Percentiles rank a stretch among this genome's conserved stretches.
Conservation (phyloP, 2,113 vertebrate genomes). For the Delphinapterus leucas region DNA sequence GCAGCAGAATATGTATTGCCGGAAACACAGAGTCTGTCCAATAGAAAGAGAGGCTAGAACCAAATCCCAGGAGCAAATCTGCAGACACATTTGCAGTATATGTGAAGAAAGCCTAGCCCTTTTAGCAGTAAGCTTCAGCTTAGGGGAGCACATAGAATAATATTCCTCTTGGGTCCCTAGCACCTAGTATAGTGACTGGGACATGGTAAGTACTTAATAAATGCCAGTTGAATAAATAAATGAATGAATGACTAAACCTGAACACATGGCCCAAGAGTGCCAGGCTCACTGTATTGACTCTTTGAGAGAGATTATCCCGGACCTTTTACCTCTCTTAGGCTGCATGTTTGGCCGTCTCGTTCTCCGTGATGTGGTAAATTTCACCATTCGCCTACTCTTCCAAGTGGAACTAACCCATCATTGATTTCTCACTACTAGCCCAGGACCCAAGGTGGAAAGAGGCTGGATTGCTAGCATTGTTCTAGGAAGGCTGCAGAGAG, state of each 20-base stretch:
- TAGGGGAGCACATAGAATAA: neutral
- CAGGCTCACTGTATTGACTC: neutral
- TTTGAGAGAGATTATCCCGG: neutral
- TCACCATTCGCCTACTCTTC: neutral
- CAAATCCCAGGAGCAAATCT: neutral
- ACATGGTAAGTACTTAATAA: neutral
- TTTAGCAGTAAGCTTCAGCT: neutral
- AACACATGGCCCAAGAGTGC: neutral
- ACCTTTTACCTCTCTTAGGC: neutral
- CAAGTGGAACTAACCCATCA: neutral
- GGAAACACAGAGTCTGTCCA: neutral
- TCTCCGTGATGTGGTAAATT: neutral
- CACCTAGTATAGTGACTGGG: neutral
- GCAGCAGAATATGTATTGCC: neutral
- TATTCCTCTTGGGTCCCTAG: neutral
- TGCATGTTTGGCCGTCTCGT: neutral
- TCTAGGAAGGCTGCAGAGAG: neutral
- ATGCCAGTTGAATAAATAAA: neutral
- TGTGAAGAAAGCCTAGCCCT: neutral
- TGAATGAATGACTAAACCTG: neutral
- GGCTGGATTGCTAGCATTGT: neutral
- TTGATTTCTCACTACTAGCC: neutral
- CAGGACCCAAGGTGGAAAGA: neutral
- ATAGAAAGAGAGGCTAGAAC: neutral
- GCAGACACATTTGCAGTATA: neutral